Conservation (phyloP, 2,113 vertebrate genomes). For the Rhynchopsitta pachyrhyncha region DNA sequence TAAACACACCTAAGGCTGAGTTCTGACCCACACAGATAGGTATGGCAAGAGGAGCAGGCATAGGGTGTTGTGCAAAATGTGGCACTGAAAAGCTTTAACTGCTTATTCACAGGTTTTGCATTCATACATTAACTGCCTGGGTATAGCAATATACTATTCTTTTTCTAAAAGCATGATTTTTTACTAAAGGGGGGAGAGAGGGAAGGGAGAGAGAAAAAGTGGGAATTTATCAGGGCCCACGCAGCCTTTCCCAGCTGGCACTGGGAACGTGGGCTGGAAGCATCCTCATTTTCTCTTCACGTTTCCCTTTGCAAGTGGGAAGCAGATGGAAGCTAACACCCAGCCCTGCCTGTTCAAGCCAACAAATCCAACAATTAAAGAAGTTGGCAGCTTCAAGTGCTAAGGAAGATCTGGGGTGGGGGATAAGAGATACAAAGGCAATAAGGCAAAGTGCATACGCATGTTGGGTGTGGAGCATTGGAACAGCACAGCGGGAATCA, state of each 20-base stretch:
- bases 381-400: background rate
- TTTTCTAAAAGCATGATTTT: background rate
- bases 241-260: background rate
- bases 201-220: background rate
- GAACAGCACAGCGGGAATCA: background rate
- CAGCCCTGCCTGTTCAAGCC: background rate
- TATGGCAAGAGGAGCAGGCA: background rate
- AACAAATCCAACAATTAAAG: background rate
- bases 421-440: background rate
- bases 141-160: background rate
- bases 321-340: background rate
- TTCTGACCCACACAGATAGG: background rate
- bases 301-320: background rate
- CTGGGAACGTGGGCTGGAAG: background rate
- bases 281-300: background rate
- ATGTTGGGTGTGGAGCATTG: background rate
- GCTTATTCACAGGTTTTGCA: background rate
- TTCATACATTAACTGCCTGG: background rate
- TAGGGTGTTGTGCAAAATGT: background rate
- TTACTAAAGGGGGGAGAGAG: background rate
- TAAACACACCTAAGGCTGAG: background rate
- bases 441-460: background rate
- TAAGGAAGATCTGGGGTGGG: background rate
- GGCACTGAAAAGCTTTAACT: background rate
- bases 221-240: background rate